Evolutionary conservation across 1,140 invertebrate genomes (phyloP), one percentile per base, ranked within the genome.

Genomic region (Trachymyrmex septentrionalis): DNA sequence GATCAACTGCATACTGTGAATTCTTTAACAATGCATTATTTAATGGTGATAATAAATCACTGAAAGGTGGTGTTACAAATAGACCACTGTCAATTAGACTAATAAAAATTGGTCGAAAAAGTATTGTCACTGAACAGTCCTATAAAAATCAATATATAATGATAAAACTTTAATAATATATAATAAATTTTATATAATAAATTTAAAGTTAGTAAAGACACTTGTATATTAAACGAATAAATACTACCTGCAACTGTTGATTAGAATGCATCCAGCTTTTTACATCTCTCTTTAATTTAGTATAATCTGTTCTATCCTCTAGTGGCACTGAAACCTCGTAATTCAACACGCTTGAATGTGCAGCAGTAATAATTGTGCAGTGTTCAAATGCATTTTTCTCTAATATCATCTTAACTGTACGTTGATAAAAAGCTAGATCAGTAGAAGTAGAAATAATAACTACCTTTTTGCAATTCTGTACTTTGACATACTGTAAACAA

Each of bases 1-100:
- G 92, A 90, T 96, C 95, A n/a, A 95, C 82, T 59, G 95, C 90
- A 1, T 93, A 90, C 71, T 93, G 87, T 38, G 93, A 92, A 44
- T 96, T 95, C 3, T 95, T 92, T 48, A 92, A 92, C 34, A 96
- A 89, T 55, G 94, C 94, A 6, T 93, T 93, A 76, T 95, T 93
- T 80, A 96, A 96, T 27, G 96, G 91, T 64, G 97, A 96, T 93
- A 96, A 96, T n/a, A 97, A 72, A 53, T 96, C 93, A 48, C 93
- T 93, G 91, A 96, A 97, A 66, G 96, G 95, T 50, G 97, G 97
- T 48, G 97, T 96, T 0, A 97, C 93, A 91, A 97, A 97, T 38
- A 97, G 84, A 73, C 96, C 93, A 92, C 96, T 96, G 78, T 96
- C 96, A 44, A 97, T 93, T 66, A 95, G 92, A 27, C 96, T 96